These are phyloP conservation scores for Caradrina kadenii DNA, from an alignment of 2,888 invertebrate species.

Conservation along the genomic window DNA sequence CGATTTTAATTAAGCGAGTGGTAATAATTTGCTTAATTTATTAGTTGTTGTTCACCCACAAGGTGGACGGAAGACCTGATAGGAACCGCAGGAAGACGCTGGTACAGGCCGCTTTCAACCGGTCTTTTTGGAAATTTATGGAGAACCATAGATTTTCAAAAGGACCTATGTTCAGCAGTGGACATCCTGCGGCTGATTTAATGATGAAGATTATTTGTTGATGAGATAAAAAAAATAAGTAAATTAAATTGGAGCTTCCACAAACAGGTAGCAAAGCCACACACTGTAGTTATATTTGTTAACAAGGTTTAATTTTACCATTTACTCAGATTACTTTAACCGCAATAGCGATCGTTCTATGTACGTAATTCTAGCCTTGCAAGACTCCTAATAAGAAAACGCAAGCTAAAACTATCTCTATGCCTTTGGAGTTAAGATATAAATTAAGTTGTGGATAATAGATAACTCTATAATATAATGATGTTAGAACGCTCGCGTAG, in stretches of 20 bases:
- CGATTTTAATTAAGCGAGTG: slow-evolving; percentile 26
- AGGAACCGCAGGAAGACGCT: no score
- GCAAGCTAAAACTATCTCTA: slow-evolving; percentile 58
- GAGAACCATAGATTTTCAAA: no score
- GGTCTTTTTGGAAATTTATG: no score
- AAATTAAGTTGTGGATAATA: slow-evolving; percentile 50
- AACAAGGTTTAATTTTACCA: slow-evolving; percentile 77
- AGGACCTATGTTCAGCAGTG: no score
- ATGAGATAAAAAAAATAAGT: slow-evolving; percentile 16
- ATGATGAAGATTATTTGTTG: slow-evolving; percentile 25
- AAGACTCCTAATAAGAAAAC: slow-evolving; percentile 54
- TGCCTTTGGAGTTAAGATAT: slow-evolving; percentile 57
- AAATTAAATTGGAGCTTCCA: slow-evolving; percentile 34
- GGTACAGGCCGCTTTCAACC: no score
- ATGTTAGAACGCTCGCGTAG: slow-evolving; percentile 69
- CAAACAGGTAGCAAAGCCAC: slow-evolving; percentile 67
- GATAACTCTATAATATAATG: slow-evolving; percentile 56
- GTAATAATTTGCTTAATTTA: slow-evolving; percentile 38
- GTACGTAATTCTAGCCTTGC: slow-evolving; percentile 73
- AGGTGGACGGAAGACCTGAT: no score
- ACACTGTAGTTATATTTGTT: slow-evolving; percentile 62
- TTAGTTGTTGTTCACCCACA: no score
- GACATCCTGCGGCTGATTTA: no score
- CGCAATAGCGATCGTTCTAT: slow-evolving; percentile 74
- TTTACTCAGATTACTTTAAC: slow-evolving; percentile 79